phyloP scores from a whole-genome alignment of 2,797 vertebrate species.

The Poecilia wingei region DNA sequence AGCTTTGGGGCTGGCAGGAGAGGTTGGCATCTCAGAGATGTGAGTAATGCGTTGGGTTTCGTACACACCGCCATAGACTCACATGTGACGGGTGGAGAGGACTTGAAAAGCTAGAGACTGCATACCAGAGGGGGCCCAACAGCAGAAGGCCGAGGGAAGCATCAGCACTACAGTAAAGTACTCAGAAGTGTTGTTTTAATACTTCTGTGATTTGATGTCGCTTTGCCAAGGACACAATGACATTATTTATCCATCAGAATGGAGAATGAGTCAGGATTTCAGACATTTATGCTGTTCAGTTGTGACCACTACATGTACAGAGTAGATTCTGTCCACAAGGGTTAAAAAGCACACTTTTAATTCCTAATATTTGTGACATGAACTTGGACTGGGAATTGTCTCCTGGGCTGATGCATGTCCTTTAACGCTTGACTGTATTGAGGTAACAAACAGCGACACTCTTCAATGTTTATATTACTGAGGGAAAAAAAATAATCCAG shows the following conservation, averaged over 20 bases:
- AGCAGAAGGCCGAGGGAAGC: slow-evolving; percentile 5
- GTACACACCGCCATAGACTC: not conserved
- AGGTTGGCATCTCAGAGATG: slow-evolving; percentile 45
- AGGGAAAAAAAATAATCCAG: not conserved
- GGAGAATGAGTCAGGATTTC: slow-evolving; percentile 32
- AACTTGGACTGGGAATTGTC: not conserved
- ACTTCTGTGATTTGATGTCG: slow-evolving; percentile 8
- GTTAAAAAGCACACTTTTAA: not conserved
- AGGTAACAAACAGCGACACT: not conserved
- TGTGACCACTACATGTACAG: not conserved
- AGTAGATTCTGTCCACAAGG: not conserved
- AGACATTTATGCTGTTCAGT: slow-evolving; percentile 17
- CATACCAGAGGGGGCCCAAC: slow-evolving; percentile 6
- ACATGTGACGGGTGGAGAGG: slow-evolving; percentile 3
- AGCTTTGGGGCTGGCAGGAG: slow-evolving; percentile 12
- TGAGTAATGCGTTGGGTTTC: slow-evolving; percentile 24
- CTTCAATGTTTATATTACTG: not conserved
- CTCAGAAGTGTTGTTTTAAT: not conserved
- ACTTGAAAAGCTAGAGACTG: slow-evolving; percentile 1
- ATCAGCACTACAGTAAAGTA: not conserved
- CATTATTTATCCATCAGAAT: slow-evolving; percentile 33
- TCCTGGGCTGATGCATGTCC: not conserved
- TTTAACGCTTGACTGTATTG: not conserved
- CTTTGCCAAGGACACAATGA: slow-evolving; percentile 8
- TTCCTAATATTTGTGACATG: not conserved